Conservation (phyloP, 1,140 invertebrate species). For the Drosophila kikkawai region DNA sequence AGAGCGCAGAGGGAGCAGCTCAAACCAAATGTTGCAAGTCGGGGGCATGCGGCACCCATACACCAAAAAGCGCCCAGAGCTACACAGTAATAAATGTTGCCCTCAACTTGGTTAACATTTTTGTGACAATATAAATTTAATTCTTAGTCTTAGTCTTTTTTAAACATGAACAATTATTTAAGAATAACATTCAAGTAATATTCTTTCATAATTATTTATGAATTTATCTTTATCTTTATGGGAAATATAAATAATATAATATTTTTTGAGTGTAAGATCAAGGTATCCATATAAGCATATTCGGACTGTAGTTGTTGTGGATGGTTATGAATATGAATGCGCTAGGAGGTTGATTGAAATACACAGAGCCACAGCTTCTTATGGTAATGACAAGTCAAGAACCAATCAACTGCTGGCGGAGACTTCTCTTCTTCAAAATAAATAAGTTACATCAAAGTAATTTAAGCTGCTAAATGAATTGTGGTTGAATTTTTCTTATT, state of each 20-base stretch:
- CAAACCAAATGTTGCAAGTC: conserved; percentile 68
- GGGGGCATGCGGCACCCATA: conserved; percentile 52
- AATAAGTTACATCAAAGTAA: neutral
- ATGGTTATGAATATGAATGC: conserved; percentile 46
- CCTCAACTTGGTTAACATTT: neutral
- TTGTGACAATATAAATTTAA: neutral
- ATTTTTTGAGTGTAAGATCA: conserved; percentile 9
- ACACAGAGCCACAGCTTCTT: conserved; percentile 26
- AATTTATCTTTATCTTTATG: neutral
- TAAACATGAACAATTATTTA: neutral
- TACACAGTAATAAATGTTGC: conserved; percentile 6
- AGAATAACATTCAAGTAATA: too few relatives aligned
- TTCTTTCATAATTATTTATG: neutral
- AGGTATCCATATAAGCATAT: conserved; percentile 64
- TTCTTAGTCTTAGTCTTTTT: neutral
- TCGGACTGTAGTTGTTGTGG: conserved; percentile 30
- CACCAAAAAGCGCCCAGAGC: conserved; percentile 11
- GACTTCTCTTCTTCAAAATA: conserved; percentile 1
- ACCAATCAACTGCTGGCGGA: conserved; percentile 38
- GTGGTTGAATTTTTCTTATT: neutral
- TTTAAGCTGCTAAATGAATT: neutral
- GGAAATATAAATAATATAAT: neutral
- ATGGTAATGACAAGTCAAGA: conserved; percentile 46
- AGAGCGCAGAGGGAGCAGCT: conserved; percentile 11
- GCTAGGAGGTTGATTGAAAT: conserved; percentile 47